Evolutionary conservation across 1,140 invertebrate genomes (phyloP).

Genomic region (Conus betulinus): DNA sequence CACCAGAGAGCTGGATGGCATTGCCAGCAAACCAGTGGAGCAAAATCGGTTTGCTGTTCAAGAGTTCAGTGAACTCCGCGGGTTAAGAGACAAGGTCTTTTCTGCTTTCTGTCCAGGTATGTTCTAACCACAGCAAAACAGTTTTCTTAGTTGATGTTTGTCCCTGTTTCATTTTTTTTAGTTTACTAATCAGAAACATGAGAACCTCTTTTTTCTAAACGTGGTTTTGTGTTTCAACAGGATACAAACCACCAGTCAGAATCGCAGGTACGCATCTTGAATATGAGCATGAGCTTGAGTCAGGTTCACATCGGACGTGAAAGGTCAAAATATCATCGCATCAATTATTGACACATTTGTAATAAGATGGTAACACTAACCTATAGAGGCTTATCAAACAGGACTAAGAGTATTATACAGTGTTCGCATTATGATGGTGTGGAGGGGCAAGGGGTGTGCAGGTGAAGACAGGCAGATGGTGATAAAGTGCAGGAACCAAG

Average conservation of each 20-base stretch:
- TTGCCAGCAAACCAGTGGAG: conserved; percentile 54
- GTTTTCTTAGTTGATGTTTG: neutral
- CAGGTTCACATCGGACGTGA: no score
- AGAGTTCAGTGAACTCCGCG: conserved; percentile 55
- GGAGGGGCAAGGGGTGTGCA: no score
- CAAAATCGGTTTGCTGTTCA: conserved; percentile 60
- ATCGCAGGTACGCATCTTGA: neutral
- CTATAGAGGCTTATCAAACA: no score
- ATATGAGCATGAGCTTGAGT: no score
- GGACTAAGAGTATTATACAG: no score
- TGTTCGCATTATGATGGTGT: no score
- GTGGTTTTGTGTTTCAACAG: neutral
- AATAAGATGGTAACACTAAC: no score
- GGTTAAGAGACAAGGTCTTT: conserved; percentile 52
- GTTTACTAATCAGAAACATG: neutral
- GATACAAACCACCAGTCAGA: conserved; percentile 9
- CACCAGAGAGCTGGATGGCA: conserved; percentile 59
- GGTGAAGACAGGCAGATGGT: no score
- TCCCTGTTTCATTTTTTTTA: neutral
- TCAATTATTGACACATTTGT: no score
- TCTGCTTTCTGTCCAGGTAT: conserved; percentile 40
- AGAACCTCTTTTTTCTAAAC: neutral
- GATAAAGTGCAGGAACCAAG: no score
- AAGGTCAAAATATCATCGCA: no score
- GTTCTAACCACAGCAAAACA: neutral